Conservation (phyloP, 2,113 vertebrate genomes). For the Indicator maculatus region DNA sequence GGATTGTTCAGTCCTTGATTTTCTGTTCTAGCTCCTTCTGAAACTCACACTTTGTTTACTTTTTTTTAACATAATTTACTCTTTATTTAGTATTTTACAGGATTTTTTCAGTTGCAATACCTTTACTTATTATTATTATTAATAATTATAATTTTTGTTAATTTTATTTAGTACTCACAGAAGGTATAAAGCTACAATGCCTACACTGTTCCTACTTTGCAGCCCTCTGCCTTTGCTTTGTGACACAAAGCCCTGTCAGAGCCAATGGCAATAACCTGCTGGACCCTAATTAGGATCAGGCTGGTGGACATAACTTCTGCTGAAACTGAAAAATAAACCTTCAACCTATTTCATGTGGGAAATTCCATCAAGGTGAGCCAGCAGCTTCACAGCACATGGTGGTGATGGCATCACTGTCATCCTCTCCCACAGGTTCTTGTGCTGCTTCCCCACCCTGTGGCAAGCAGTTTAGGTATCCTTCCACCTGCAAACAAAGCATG, state of each 20-base stretch:
- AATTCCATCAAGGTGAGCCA: neutral
- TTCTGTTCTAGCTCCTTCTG: neutral
- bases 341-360: fast-evolving
- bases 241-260: fast-evolving
- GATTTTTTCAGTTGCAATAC: neutral
- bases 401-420: neutral
- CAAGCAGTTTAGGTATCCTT: neutral
- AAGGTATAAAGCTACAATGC: neutral
- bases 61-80: neutral
- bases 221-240: neutral
- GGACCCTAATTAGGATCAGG: neutral
- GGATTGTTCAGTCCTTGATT: neutral
- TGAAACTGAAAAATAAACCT: neutral
- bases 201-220: fast-evolving
- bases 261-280: neutral
- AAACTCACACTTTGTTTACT: neutral
- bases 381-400: neutral
- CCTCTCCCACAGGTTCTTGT: neutral
- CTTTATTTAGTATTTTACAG: neutral
- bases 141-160: neutral
- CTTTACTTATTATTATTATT: too few species aligned
- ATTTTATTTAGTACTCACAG: neutral
- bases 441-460: neutral
- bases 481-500: neutral
- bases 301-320: neutral